Conservation (phyloP, 2,113 vertebrate species). For the Menura novaehollandiae region DNA sequence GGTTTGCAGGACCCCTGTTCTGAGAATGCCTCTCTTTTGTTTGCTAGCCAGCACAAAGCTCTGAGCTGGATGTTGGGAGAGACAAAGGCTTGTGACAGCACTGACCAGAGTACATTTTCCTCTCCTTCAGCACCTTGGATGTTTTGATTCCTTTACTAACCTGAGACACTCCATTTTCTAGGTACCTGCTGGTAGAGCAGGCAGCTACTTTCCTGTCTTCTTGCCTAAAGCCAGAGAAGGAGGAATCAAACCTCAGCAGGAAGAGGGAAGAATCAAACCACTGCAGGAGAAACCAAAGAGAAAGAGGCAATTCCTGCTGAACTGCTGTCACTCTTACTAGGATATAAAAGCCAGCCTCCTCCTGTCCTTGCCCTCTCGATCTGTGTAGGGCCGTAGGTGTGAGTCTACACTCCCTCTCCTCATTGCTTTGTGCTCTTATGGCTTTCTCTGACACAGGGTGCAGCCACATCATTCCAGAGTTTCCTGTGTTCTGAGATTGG, state of each 20-base stretch:
- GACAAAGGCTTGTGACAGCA: not conserved
- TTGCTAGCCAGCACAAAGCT: not conserved
- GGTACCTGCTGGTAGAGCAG: not conserved
- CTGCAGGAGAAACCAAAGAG: not conserved
- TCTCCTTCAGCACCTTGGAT: not conserved
- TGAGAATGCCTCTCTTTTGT: not conserved
- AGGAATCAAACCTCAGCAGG: not conserved
- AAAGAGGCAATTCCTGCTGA: not conserved
- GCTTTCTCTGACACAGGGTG: not conserved
- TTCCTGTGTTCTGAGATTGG: not conserved
- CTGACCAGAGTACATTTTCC: not conserved
- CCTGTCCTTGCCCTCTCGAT: not conserved
- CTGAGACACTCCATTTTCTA: not conserved
- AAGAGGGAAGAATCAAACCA: not conserved
- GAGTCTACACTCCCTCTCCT: not conserved
- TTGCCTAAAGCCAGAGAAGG: not conserved
- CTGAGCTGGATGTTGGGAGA: not conserved
- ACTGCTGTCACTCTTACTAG: not conserved
- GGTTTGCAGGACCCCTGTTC: not conserved
- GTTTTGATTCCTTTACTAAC: not conserved
- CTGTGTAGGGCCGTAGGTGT: not conserved
- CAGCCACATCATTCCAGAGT: not conserved
- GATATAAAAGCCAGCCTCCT: not conserved
- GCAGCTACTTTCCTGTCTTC: not conserved
- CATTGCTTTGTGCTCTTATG: fast-evolving